phyloP scores from a whole-genome alignment of 1,140 invertebrate genomes.

The Sinella curviseta region DNA sequence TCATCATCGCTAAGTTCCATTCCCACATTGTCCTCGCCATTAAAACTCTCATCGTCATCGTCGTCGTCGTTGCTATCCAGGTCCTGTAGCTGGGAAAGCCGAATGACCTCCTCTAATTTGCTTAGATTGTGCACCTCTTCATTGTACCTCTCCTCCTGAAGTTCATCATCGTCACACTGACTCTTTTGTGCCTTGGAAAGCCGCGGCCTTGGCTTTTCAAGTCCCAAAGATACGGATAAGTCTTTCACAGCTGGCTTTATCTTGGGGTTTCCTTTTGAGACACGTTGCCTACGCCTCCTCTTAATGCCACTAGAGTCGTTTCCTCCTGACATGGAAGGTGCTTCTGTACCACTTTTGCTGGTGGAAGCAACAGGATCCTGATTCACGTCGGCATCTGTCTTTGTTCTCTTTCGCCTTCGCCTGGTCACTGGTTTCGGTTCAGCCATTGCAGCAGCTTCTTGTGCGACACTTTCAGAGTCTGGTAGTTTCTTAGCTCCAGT shows the following conservation, averaged over 20 bases:
- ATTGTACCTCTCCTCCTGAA: neutral
- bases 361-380: no score
- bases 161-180: neutral
- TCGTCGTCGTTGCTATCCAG: neutral
- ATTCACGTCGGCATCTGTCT: no score
- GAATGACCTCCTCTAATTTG: neutral
- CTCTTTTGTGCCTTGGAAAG: neutral
- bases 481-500: no score
- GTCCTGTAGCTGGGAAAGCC: neutral
- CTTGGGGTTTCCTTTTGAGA: neutral
- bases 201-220: neutral
- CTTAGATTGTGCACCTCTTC: neutral
- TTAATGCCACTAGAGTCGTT: no score
- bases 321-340: no score
- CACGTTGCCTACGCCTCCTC: no score
- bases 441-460: no score
- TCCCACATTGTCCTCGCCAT: neutral
- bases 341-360: no score
- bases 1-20: neutral
- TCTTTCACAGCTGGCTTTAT: neutral
- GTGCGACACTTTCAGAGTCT: no score
- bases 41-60: neutral
- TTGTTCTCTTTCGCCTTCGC: no score
- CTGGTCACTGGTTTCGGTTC: no score
- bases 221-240: neutral